Conservation (phyloP, 2,797 vertebrate genomes). For the Ceyx erithaca region DNA sequence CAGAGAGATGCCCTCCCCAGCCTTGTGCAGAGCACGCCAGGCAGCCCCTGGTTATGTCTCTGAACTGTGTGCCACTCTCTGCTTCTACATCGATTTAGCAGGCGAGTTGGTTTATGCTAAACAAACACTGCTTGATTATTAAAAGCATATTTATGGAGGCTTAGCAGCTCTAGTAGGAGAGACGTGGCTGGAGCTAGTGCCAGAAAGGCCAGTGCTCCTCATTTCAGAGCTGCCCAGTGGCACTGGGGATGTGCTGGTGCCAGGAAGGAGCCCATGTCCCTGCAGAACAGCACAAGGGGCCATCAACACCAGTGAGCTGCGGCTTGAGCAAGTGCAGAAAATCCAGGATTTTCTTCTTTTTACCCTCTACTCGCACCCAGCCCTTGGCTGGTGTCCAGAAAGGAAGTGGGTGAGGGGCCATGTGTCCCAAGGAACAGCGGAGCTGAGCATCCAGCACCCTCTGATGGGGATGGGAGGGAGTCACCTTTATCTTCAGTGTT, state of each 20-base stretch:
- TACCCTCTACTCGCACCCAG: neutral
- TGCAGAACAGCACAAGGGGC: neutral
- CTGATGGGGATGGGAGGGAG: rapidly evolving
- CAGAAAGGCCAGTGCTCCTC: neutral
- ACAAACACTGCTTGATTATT: conserved; percentile 64
- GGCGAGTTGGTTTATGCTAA: conserved; percentile 60
- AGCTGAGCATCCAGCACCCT: neutral
- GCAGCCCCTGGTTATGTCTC: neutral
- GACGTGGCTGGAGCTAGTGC: neutral
- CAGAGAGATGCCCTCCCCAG: neutral
- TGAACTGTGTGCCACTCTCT: neutral
- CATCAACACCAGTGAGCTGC: rapidly evolving
- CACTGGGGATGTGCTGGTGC: neutral
- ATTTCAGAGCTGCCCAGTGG: neutral
- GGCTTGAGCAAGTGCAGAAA: neutral
- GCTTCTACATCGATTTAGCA: neutral
- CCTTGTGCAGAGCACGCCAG: rapidly evolving
- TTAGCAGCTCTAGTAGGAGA: neutral
- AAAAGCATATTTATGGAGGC: conserved; percentile 48
- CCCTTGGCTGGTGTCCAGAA: rapidly evolving
- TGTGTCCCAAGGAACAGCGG: neutral
- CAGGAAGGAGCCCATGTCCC: neutral
- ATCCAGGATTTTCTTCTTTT: neutral
- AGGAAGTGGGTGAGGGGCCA: neutral
- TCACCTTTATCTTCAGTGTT: rapidly evolving